Conservation (phyloP, 2,797 vertebrate species). For the Miopithecus talapoin region DNA sequence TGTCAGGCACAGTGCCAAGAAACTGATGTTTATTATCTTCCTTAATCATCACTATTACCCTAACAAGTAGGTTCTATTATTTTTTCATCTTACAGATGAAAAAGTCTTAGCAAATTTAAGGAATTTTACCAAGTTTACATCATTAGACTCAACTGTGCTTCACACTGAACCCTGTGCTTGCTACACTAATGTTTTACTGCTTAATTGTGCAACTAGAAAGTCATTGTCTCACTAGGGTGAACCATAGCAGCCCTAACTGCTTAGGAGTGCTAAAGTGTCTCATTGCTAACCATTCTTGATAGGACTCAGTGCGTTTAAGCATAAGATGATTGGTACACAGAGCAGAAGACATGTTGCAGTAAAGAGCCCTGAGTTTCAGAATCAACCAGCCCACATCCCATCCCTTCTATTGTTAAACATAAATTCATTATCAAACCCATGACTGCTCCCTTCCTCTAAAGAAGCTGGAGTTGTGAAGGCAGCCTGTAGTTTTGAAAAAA, state of each 20-base stretch:
- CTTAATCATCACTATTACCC: neutral
- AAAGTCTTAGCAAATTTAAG: neutral
- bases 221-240: neutral
- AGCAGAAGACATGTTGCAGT: neutral
- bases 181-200: neutral
- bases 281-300: neutral
- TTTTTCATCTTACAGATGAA: constrained; percentile 30
- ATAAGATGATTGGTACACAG: neutral
- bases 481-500: neutral
- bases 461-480: neutral
- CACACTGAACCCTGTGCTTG: neutral
- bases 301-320: neutral
- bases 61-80: neutral
- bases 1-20: neutral
- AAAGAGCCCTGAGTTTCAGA: neutral
- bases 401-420: neutral
- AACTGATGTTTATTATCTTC: constrained; percentile 24
- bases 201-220: neutral
- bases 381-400: neutral
- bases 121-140: neutral
- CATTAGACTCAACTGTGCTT: neutral
- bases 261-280: neutral
- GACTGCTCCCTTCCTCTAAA: neutral
- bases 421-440: neutral
- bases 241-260: neutral